Evolutionary conservation across 2,888 invertebrate genomes (phyloP).

Genomic region (Pediacus dermestoides): DNA sequence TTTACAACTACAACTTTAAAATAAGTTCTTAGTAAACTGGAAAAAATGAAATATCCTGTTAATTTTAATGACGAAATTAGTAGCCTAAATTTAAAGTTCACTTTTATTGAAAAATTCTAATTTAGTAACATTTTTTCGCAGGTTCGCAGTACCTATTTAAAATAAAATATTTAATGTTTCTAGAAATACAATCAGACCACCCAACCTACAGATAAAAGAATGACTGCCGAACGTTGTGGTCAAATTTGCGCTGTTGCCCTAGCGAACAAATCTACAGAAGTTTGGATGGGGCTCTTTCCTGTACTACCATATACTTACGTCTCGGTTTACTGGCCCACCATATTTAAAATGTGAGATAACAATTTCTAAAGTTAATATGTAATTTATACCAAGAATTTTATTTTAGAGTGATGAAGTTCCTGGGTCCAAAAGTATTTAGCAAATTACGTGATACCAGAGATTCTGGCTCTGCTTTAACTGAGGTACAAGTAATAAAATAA

Average conservation of each 20-base stretch:
- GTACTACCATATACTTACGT: slow-evolving; percentile 58
- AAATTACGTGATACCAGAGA: slow-evolving; percentile 49
- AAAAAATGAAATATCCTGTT: no score
- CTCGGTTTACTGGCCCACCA: slow-evolving; percentile 57
- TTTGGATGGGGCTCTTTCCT: slow-evolving; percentile 69
- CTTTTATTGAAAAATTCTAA: background rate
- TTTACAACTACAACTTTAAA: no score
- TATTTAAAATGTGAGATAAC: slow-evolving; percentile 47
- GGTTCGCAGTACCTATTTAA: no score
- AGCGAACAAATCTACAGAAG: slow-evolving; percentile 59
- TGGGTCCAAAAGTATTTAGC: slow-evolving; percentile 47
- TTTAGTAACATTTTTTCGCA: no score
- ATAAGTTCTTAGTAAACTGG: no score
- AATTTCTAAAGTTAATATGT: slow-evolving; percentile 10
- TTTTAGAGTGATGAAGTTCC: slow-evolving; percentile 45
- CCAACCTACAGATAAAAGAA: slow-evolving; percentile 50
- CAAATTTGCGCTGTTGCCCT: slow-evolving; percentile 57
- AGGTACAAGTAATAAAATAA: slow-evolving; percentile 43
- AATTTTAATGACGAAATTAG: no score
- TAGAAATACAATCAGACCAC: slow-evolving; percentile 47
- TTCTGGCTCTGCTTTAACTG: slow-evolving; percentile 25
- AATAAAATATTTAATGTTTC: slow-evolving; percentile 20
- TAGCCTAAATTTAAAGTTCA: background rate
- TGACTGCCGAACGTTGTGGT: slow-evolving; percentile 58
- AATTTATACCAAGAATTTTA: slow-evolving; percentile 14